Conservation (phyloP, 2,797 vertebrate genomes). For the Pelodytes ibericus region DNA sequence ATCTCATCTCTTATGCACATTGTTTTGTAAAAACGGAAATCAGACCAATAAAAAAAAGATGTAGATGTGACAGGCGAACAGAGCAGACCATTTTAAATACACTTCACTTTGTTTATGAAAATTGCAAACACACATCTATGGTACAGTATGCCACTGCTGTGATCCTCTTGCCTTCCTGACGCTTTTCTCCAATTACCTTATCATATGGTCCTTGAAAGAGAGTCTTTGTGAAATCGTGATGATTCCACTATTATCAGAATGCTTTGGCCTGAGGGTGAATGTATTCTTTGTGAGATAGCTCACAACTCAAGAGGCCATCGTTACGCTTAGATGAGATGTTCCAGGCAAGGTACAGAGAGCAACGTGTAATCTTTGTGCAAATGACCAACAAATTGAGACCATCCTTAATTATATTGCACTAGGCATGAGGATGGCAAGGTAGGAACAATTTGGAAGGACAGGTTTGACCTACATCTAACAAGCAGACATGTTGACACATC, state of each 20-base stretch:
- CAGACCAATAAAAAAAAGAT: slow-evolving; percentile 21
- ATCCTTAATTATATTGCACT: slow-evolving; percentile 45
- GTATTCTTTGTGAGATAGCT: slow-evolving; percentile 51
- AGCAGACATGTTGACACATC: slow-evolving; percentile 1
- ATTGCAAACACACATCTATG: slow-evolving; percentile 28
- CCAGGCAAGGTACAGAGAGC: slow-evolving; percentile 32
- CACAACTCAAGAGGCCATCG: slow-evolving; percentile 43
- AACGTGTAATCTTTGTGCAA: slow-evolving; percentile 54
- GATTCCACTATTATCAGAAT: slow-evolving; percentile 49
- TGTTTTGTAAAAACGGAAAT: slow-evolving; percentile 16
- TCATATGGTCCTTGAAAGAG: slow-evolving; percentile 40
- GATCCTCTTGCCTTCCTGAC: slow-evolving; percentile 25
- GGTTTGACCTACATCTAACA: slow-evolving; percentile 31
- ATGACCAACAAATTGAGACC: slow-evolving; percentile 51
- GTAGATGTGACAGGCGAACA: neutral
- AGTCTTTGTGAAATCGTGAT: slow-evolving; percentile 43
- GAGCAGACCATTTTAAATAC: slow-evolving; percentile 21
- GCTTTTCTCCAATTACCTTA: slow-evolving; percentile 42
- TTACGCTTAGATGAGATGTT: slow-evolving; percentile 40
- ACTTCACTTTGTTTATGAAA: slow-evolving; percentile 49
- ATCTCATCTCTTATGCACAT: neutral
- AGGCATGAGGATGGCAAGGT: neutral
- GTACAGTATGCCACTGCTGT: neutral
- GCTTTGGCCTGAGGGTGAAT: slow-evolving; percentile 44
- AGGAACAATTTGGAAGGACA: slow-evolving; percentile 25